These are phyloP conservation scores for Drosophila guanche DNA, from an alignment of 1,140 invertebrate species.

Conservation along the genomic window DNA sequence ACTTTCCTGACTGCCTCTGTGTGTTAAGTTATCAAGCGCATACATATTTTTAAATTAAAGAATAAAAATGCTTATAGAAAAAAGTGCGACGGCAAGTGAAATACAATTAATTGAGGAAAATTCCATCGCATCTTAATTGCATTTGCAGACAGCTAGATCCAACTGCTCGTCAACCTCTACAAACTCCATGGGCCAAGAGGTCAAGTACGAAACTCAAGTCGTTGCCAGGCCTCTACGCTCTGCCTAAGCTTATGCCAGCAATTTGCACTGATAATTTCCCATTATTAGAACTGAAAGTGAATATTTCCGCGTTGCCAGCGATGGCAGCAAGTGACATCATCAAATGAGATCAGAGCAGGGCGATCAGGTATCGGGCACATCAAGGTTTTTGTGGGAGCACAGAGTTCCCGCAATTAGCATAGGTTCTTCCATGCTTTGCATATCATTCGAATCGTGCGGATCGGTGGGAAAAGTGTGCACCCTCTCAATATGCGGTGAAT, in stretches of 20 bases:
- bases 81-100: conserved; percentile 60
- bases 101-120: conserved; percentile 75
- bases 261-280: neutral
- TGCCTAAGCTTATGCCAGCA: neutral
- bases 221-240: neutral
- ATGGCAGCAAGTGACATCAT: conserved; percentile 33
- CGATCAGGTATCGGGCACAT: conserved; percentile 10
- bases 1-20: conserved; percentile 30
- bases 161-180: neutral
- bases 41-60: conserved; percentile 8
- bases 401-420: conserved; percentile 41
- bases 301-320: conserved; percentile 12
- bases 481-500: conserved; percentile 27
- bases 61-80: conserved; percentile 18
- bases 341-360: conserved; percentile 36
- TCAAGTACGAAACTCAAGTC: conserved; percentile 5
- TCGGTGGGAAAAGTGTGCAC: conserved; percentile 30
- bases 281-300: conserved; percentile 13
- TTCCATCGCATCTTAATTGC: conserved; percentile 74
- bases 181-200: conserved; percentile 24
- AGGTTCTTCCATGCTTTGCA: conserved; percentile 29
- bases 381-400: conserved; percentile 17
- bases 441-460: conserved; percentile 40
- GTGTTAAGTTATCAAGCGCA: conserved; percentile 5
- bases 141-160: conserved; percentile 41